phyloP scores from a whole-genome alignment of 2,888 invertebrate species.

The Microchrysa polita region DNA sequence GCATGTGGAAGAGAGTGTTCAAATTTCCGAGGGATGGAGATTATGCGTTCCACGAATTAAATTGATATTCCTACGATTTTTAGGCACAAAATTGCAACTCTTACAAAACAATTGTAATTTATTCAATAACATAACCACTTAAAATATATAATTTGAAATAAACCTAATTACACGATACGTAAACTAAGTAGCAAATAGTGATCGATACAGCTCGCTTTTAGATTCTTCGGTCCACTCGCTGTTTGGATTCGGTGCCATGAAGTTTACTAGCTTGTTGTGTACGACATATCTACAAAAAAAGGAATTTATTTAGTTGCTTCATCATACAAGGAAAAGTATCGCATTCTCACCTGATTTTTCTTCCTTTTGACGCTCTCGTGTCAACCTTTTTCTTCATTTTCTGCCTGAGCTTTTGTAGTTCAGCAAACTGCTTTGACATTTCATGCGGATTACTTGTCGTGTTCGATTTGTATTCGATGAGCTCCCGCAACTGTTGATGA shows the following conservation, averaged over 20 bases:
- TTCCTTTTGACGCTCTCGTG: slow-evolving; percentile 92
- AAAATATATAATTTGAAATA: too few species aligned
- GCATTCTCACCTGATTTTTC: slow-evolving; percentile 74
- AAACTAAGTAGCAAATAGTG: slow-evolving; percentile 71
- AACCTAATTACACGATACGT: neutral
- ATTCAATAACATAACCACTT: too few species aligned
- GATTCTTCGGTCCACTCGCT: slow-evolving; percentile 80
- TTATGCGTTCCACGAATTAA: too few species aligned
- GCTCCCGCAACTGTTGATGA: slow-evolving; percentile 88
- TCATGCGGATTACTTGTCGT: slow-evolving; percentile 85
- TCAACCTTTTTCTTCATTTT: slow-evolving; percentile 95
- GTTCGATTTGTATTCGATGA: slow-evolving; percentile 90
- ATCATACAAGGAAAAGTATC: slow-evolving; percentile 4
- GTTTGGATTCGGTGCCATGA: slow-evolving; percentile 83
- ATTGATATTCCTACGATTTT: too few species aligned
- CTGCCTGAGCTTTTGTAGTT: slow-evolving; percentile 88
- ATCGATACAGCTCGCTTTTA: slow-evolving; percentile 81
- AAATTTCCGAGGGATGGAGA: too few species aligned
- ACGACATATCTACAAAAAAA: slow-evolving; percentile 71
- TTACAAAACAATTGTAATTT: too few species aligned
- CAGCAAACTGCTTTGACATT: slow-evolving; percentile 88
- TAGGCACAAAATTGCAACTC: too few species aligned
- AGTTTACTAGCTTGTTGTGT: slow-evolving; percentile 87
- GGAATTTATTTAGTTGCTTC: neutral
- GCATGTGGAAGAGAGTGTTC: too few species aligned